Conservation (phyloP, 2,113 vertebrate species). For the Tor tambroides region DNA sequence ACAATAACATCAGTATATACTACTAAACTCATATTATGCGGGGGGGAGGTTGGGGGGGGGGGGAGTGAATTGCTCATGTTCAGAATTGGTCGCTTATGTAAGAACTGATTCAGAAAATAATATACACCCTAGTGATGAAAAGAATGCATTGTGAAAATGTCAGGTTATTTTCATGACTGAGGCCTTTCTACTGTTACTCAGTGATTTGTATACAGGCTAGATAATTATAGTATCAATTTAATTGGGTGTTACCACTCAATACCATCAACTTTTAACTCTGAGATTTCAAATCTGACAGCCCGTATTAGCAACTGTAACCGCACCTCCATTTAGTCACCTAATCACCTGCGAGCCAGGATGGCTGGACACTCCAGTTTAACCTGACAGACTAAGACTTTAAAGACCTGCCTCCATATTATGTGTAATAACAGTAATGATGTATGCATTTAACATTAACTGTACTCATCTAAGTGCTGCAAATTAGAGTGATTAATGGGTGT, state of each 20-base stretch:
- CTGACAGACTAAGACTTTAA: constrained; percentile 14
- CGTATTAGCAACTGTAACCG: constrained; percentile 28
- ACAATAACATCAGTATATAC: background rate
- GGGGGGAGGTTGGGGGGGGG: too few relatives aligned
- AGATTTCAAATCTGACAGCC: background rate
- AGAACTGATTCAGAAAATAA: background rate
- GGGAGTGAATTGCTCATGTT: background rate
- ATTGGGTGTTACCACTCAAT: constrained; percentile 21
- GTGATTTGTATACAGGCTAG: background rate
- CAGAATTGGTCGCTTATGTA: background rate
- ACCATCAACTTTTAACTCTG: background rate
- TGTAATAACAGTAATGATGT: constrained; percentile 29
- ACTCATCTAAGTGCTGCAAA: constrained; percentile 4
- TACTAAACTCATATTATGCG: background rate
- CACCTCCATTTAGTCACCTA: constrained; percentile 46
- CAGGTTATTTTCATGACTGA: constrained; percentile 9
- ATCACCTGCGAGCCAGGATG: constrained; percentile 11
- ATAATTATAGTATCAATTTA: constrained; percentile 24
- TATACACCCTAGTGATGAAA: background rate
- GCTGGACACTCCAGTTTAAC: constrained; percentile 38
- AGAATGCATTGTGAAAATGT: constrained; percentile 13
- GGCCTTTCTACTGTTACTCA: background rate
- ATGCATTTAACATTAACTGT: background rate
- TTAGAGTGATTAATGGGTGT: constrained; percentile 35
- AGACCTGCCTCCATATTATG: constrained; percentile 14